Percentiles rank a stretch among this genome's conserved stretches.
These are phyloP conservation scores for Cavia aperea DNA, from an alignment of 2,113 vertebrate species.

Conservation along the genomic window DNA sequence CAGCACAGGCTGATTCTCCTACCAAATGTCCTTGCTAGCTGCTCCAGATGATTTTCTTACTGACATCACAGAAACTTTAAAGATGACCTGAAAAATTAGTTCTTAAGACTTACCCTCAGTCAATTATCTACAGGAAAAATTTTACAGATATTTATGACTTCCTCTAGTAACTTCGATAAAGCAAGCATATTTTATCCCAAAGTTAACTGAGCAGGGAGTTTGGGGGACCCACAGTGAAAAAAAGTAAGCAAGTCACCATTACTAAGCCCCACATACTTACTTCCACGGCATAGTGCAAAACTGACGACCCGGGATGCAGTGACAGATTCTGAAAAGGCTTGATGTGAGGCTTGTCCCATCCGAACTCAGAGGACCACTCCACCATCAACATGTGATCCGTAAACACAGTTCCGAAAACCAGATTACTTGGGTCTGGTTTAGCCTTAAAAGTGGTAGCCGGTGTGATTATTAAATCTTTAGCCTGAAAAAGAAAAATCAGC, in stretches of 20 bases:
- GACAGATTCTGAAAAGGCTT: constrained; percentile 85
- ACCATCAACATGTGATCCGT: constrained; percentile 92
- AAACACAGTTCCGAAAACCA: constrained; percentile 85
- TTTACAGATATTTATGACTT: neutral
- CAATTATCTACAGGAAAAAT: neutral
- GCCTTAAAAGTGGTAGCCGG: constrained; percentile 73
- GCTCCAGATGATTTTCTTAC: neutral
- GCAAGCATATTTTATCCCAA: neutral
- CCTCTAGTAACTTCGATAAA: neutral
- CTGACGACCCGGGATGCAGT: constrained; percentile 82
- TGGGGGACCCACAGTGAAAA: neutral
- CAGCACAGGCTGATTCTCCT: neutral
- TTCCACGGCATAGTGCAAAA: constrained; percentile 83
- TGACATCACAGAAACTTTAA: neutral
- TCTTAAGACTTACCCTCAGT: neutral
- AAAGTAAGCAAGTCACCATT: rapidly evolving
- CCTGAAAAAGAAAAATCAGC: constrained; percentile 69
- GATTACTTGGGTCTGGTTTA: constrained; percentile 78
- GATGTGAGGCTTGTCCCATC: constrained; percentile 87
- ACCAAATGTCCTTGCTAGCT: neutral
- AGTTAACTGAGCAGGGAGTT: neutral
- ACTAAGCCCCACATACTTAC: constrained; percentile 70
- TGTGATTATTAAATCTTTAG: constrained; percentile 80
- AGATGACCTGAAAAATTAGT: neutral
- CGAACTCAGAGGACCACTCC: constrained; percentile 81